Base-by-base conservation (phyloP, 2,888 invertebrate species). In the Limulus polyphemus region DNA sequence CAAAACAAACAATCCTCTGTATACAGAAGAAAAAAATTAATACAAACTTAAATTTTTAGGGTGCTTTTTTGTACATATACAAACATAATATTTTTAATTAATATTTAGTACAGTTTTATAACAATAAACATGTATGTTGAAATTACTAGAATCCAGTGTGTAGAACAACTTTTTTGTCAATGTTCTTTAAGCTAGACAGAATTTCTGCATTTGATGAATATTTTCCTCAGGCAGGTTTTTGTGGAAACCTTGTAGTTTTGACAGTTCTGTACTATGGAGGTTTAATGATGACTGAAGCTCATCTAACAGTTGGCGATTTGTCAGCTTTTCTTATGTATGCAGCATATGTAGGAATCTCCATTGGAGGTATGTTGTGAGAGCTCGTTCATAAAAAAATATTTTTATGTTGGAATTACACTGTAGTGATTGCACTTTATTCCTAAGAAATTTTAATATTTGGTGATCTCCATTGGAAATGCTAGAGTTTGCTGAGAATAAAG, bases 271-370 rank as follows among this genome's bases (percentile, higher is more conserved):
- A 94, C 76, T 89, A 89, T 72, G 95, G 95, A 0, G 93, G 94
- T 0, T 82, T 85, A 3, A 85, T 95, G 84, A 90, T 95, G 49
- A 83, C 88, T 0, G 83, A 85, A 1, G 83, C 88, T 55, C 79
- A 84, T 61, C 73, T 80, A 49, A 77, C 77, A 11, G 87, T 94
- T 13, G 95, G 97, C 9, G 87, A 88, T 67, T 80, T 98, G 16
- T 94, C 95, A 0, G 88, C 97, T 0, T 98, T 98, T 77, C 81
- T 98, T 12, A 77, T 98, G 13, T 98, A 98, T 73, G 94, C 97
- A 0, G 92, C 88, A 0, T 95, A 94, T 72, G 89, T 93, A 14
- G 93, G 92, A 12, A 83, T 94, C 48, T 91, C 94, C 51, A 83
- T 95, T 51, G 86, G 87, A 56, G 92, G 93, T 12, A 32, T 47